phyloP scores from a whole-genome alignment of 2,888 invertebrate species.

The Crepidodera aurea region DNA sequence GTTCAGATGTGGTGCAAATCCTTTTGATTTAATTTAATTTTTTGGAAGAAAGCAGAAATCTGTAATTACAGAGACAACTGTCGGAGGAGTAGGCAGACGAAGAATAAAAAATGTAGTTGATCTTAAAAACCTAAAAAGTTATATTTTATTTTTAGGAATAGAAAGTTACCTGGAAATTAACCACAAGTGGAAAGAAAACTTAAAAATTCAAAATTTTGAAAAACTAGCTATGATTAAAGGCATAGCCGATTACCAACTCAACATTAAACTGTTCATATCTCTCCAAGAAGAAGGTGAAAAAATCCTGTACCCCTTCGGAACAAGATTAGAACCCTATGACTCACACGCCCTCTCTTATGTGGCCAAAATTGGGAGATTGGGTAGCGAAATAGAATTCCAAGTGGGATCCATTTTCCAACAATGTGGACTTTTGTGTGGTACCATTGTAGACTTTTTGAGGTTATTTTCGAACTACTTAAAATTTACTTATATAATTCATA shows the following conservation, averaged over 20 bases:
- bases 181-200: constrained; percentile 17
- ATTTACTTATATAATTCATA: constrained; percentile 16
- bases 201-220: not conserved
- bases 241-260: constrained; percentile 2
- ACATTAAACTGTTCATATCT: constrained; percentile 19
- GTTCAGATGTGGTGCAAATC: too few relatives aligned
- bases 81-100: too few relatives aligned
- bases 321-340: constrained; percentile 1
- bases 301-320: constrained; percentile 17
- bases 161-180: constrained; percentile 8
- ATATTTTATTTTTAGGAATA: not conserved
- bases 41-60: too few relatives aligned
- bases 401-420: constrained; percentile 15
- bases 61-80: too few relatives aligned
- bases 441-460: constrained; percentile 19
- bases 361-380: constrained; percentile 1
- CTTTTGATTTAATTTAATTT: too few relatives aligned
- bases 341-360: not conserved
- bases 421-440: constrained; percentile 13
- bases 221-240: constrained; percentile 2
- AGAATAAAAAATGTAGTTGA: too few relatives aligned
- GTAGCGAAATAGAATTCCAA: not conserved
- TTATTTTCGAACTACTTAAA: constrained; percentile 11
- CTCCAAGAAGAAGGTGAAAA: constrained; percentile 20
- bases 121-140: too few relatives aligned